Evolutionary conservation across 1,140 invertebrate species (phyloP).

Genomic region (Ditylenchus dipsaci): DNA sequence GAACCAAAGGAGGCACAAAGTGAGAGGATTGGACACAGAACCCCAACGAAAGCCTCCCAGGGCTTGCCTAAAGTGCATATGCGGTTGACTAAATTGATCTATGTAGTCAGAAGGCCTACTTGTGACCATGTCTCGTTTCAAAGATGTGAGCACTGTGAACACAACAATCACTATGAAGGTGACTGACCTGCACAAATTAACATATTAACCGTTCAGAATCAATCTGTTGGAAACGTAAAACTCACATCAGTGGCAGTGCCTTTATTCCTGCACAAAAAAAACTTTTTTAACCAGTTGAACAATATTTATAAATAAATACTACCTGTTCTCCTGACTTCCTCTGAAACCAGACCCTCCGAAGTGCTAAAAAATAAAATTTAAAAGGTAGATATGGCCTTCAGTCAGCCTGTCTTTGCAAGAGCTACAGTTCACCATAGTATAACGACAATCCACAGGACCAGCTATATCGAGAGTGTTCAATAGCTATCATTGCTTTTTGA

Average conservation of each 20-base stretch:
- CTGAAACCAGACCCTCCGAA: constrained; percentile 51
- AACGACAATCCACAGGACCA: too few relatives aligned
- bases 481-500: too few relatives aligned
- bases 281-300: background rate
- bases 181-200: constrained; percentile 9
- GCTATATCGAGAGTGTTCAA: too few relatives aligned
- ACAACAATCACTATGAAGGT: constrained; percentile 47
- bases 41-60: constrained; percentile 53
- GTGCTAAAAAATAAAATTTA: too few relatives aligned
- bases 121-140: constrained; percentile 52
- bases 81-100: too few relatives aligned
- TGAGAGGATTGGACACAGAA: constrained; percentile 53
- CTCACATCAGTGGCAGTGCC: constrained; percentile 47
- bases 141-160: constrained; percentile 51
- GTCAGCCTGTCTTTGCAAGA: too few relatives aligned
- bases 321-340: constrained; percentile 53
- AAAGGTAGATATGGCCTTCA: too few relatives aligned
- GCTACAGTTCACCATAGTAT: too few relatives aligned
- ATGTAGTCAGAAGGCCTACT: background rate
- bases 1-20: constrained; percentile 50
- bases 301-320: background rate
- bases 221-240: too few relatives aligned
- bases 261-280: constrained; percentile 39
- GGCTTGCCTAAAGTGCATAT: constrained; percentile 41
- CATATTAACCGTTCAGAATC: too few relatives aligned